phyloP scores from a whole-genome alignment of 2,113 vertebrate genomes.

The Opisthocomus hoazin region DNA sequence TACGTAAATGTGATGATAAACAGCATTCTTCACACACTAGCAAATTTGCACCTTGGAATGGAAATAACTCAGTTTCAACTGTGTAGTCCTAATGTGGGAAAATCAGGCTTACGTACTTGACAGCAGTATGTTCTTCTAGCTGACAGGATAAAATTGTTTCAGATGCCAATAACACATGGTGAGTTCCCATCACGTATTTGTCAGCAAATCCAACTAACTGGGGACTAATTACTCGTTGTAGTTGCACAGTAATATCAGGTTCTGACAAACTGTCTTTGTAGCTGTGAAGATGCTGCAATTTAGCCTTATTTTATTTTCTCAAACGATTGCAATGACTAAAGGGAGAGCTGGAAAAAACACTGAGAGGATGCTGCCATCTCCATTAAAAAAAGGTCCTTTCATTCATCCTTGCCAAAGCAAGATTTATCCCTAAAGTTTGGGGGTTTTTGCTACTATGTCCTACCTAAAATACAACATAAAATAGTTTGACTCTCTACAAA shows the following conservation, averaged over 20 bases:
- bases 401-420: neutral
- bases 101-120: neutral
- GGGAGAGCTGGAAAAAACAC: neutral
- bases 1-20: neutral
- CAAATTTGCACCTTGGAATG: slow-evolving; percentile 4
- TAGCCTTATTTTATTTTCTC: slow-evolving; percentile 22
- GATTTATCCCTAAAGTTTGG: neutral
- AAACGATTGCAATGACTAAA: neutral
- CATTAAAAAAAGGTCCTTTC: neutral
- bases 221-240: slow-evolving; percentile 31
- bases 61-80: slow-evolving; percentile 25
- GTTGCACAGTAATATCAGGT: neutral
- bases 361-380: neutral
- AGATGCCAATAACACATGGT: slow-evolving; percentile 28
- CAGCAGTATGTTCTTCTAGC: neutral
- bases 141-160: slow-evolving; percentile 22
- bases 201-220: slow-evolving; percentile 59
- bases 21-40: neutral
- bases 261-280: slow-evolving; percentile 29
- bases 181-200: slow-evolving; percentile 18
- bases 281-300: neutral
- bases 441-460: neutral
- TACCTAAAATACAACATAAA: neutral
- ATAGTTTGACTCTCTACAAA: neutral
- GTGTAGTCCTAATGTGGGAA: neutral